These are phyloP conservation scores for Ophioninae sp. DNA, from an alignment of 2,888 invertebrate species.

Conservation along the genomic window DNA sequence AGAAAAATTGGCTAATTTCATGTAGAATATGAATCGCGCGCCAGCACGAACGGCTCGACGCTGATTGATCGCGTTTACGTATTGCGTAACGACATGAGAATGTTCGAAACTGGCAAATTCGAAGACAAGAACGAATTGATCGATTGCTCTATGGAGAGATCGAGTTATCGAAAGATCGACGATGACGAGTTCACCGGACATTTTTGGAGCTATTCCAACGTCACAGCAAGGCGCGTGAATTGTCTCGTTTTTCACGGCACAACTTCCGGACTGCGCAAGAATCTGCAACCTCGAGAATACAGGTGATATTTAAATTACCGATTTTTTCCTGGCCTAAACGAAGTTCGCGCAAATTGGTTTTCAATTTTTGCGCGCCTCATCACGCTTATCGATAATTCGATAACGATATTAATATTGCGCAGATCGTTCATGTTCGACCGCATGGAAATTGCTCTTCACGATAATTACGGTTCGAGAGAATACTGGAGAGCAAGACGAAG, in stretches of 20 bases:
- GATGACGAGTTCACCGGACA: constrained; percentile 81
- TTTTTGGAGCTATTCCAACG: constrained; percentile 89
- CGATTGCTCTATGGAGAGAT: constrained; percentile 80
- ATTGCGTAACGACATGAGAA: constrained; percentile 92
- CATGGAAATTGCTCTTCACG: constrained; percentile 94
- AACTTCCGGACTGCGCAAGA: constrained; percentile 84
- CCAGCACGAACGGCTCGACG: constrained; percentile 74
- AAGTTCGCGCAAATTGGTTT: no score
- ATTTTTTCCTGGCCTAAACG: background rate
- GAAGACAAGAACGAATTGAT: constrained; percentile 89
- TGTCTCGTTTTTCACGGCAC: constrained; percentile 94
- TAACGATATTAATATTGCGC: constrained; percentile 72
- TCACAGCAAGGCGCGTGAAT: constrained; percentile 85
- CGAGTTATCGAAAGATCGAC: constrained; percentile 75
- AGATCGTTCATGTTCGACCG: constrained; percentile 87
- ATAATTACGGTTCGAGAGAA: constrained; percentile 90
- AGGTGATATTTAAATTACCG: constrained; percentile 76
- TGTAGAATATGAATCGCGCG: constrained; percentile 81
- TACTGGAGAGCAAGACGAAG: constrained; percentile 96
- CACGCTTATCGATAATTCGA: no score
- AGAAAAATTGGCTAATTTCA: constrained; percentile 44
- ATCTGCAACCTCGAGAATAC: constrained; percentile 82
- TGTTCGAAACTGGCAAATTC: constrained; percentile 91
- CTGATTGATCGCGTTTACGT: constrained; percentile 90
- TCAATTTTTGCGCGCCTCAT: no score